Conservation (phyloP, 2,113 vertebrate species). For the Aspiorhynchus laticeps region DNA sequence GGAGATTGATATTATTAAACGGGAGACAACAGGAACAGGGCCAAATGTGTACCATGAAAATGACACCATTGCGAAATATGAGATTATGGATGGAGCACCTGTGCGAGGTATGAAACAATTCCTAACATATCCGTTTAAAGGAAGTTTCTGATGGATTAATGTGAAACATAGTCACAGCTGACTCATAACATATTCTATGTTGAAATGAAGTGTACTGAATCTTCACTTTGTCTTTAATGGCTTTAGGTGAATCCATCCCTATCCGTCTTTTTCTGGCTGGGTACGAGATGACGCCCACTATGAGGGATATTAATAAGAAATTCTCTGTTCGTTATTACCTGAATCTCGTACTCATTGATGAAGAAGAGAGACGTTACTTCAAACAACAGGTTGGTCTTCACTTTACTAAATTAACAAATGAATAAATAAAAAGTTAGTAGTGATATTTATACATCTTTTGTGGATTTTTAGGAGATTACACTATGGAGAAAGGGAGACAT, state of each 20-base stretch:
- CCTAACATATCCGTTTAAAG: not conserved
- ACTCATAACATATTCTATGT: not conserved
- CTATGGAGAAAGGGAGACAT: constrained; percentile 98
- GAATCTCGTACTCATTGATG: constrained; percentile 97
- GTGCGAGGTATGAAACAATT: constrained; percentile 84
- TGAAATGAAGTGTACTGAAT: not conserved
- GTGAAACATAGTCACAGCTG: not conserved
- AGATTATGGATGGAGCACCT: constrained; percentile 98
- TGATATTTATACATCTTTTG: constrained; percentile 57
- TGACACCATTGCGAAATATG: constrained; percentile 97
- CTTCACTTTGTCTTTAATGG: not conserved
- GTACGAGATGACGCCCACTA: constrained; percentile 96
- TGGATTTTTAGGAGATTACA: constrained; percentile 91
- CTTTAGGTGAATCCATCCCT: constrained; percentile 93
- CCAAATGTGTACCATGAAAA: constrained; percentile 97
- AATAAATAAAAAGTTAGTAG: constrained; percentile 54
- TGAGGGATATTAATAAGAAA: constrained; percentile 99
- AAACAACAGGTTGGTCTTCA: constrained; percentile 90
- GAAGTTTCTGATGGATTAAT: not conserved
- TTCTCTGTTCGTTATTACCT: constrained; percentile 99
- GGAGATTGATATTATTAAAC: constrained; percentile 98
- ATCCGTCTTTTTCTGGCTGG: constrained; percentile 97
- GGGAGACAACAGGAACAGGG: constrained; percentile 94
- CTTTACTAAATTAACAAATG: not conserved
- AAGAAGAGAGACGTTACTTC: constrained; percentile 97